Evolutionary conservation across 1,140 invertebrate species (phyloP).

Genomic region (Dinothrombium tinctorium): DNA sequence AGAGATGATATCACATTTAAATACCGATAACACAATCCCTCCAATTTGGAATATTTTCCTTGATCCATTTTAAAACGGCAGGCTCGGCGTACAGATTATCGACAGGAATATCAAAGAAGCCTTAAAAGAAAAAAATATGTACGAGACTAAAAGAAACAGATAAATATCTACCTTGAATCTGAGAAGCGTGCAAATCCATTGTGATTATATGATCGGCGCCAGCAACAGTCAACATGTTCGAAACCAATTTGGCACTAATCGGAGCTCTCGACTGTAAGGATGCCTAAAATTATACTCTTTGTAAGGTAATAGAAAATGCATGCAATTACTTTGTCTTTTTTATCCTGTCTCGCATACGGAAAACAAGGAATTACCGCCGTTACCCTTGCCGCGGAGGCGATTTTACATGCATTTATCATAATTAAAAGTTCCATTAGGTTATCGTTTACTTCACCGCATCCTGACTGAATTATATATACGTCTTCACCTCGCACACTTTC

Average conservation of each 20-base stretch:
- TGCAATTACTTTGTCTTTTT: slow-evolving; percentile 67
- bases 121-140: too few species aligned
- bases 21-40: slow-evolving; percentile 51
- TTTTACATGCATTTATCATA: slow-evolving; percentile 99
- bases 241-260: slow-evolving; percentile 92
- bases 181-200: slow-evolving; percentile 95
- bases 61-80: slow-evolving; percentile 94
- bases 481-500: slow-evolving; percentile 96
- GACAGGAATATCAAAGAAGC: slow-evolving; percentile 98
- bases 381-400: slow-evolving; percentile 85
- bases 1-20: not conserved
- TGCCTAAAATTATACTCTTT: too few species aligned
- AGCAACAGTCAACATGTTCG: slow-evolving; percentile 92
- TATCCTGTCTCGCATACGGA: slow-evolving; percentile 94
- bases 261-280: slow-evolving; percentile 87
- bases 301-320: not conserved
- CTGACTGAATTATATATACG: slow-evolving; percentile 96
- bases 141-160: too few species aligned
- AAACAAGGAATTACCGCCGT: slow-evolving; percentile 97
- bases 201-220: slow-evolving; percentile 98
- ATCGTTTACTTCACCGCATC: slow-evolving; percentile 91
- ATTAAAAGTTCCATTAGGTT: slow-evolving; percentile 97
- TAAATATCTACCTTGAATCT: too few species aligned
- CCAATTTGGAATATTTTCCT: slow-evolving; percentile 95
- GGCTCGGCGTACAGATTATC: slow-evolving; percentile 97